Conservation (phyloP, 2,888 invertebrate genomes). For the Drosophila atroscutellata region DNA sequence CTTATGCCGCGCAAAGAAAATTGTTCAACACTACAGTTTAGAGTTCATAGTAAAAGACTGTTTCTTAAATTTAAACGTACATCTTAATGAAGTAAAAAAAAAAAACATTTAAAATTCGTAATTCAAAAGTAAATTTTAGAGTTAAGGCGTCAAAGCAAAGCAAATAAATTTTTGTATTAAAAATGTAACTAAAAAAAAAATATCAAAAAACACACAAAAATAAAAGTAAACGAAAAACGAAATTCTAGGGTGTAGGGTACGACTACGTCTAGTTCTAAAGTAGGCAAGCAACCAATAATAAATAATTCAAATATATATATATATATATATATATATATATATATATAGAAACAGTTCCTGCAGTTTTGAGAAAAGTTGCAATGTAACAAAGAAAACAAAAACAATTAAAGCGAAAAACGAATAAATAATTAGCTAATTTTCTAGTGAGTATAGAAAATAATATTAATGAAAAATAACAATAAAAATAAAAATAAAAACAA, state of each 20-base stretch:
- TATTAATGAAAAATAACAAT: slow-evolving; percentile 21
- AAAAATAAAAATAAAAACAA: neutral
- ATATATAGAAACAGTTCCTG: slow-evolving; percentile 72
- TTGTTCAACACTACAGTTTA: slow-evolving; percentile 61
- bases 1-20: slow-evolving; percentile 21
- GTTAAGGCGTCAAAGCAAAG: slow-evolving; percentile 53
- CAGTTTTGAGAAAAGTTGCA: slow-evolving; percentile 74
- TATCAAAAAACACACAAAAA: slow-evolving; percentile 5
- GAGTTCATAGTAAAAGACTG: slow-evolving; percentile 80
- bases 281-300: slow-evolving; percentile 44
- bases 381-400: slow-evolving; percentile 46
- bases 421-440: slow-evolving; percentile 46
- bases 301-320: slow-evolving; percentile 24
- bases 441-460: slow-evolving; percentile 51
- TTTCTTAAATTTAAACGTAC: slow-evolving; percentile 71
- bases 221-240: slow-evolving; percentile 44
- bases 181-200: slow-evolving; percentile 32
- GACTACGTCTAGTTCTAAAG: slow-evolving; percentile 45
- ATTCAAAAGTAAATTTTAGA: slow-evolving; percentile 29
- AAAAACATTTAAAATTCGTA: slow-evolving; percentile 25
- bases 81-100: slow-evolving; percentile 38
- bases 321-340: slow-evolving; percentile 26
- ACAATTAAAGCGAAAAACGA: slow-evolving; percentile 21
- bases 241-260: slow-evolving; percentile 58
- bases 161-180: slow-evolving; percentile 64